Conservation (phyloP, 2,113 vertebrate species). For the Balaenoptera acutorostrata region DNA sequence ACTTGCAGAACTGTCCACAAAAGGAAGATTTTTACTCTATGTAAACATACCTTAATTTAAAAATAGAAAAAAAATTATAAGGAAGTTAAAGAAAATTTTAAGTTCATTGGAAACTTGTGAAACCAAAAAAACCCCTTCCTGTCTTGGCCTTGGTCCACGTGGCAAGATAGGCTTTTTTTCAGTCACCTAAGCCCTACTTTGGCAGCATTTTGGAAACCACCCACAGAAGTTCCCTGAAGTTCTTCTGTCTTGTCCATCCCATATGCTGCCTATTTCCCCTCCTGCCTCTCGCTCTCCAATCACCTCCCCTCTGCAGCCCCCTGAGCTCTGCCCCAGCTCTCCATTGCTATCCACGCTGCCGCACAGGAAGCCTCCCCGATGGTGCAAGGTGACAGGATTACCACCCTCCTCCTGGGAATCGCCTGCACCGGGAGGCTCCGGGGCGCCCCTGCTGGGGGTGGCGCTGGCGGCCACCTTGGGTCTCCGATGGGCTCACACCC, state of each 20-base stretch:
- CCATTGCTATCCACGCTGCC: too few species aligned
- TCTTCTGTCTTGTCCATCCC: not conserved
- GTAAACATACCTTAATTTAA: not conserved
- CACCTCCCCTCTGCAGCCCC: not conserved
- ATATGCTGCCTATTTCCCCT: not conserved
- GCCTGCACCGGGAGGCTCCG: too few species aligned
- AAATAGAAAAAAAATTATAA: not conserved
- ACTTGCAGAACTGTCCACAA: not conserved
- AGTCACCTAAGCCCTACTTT: not conserved
- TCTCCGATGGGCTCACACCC: not conserved
- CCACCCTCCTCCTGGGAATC: rapidly evolving
- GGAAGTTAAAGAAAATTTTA: not conserved
- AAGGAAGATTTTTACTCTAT: not conserved
- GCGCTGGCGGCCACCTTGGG: rapidly evolving
- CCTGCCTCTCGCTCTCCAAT: not conserved
- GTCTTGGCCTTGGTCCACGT: not conserved
- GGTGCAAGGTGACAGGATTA: not conserved
- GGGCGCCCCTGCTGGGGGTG: not conserved
- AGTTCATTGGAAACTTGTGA: not conserved
- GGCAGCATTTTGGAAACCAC: not conserved
- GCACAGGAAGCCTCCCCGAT: not conserved
- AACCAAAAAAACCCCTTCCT: not conserved
- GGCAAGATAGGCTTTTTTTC: not conserved
- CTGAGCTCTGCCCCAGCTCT: rapidly evolving
- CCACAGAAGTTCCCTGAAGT: not conserved